Conservation (phyloP, 1,140 invertebrate genomes). For the Parasteatoda tepidariorum region DNA sequence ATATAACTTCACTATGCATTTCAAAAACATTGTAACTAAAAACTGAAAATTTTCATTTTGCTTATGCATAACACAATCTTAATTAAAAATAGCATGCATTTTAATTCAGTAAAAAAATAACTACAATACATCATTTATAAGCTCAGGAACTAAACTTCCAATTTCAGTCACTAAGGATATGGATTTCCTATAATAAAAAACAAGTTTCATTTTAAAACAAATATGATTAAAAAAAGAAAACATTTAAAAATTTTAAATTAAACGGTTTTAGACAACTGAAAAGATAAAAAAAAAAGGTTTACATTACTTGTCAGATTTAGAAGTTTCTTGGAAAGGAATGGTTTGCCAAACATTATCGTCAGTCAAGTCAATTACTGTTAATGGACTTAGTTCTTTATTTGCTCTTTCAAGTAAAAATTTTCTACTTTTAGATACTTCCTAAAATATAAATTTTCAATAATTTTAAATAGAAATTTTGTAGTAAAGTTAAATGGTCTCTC, state of each 20-base stretch:
- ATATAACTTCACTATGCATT: no score
- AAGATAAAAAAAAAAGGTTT: neutral
- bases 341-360: conserved; percentile 22
- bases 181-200: neutral
- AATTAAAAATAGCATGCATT: no score
- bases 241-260: no score
- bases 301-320: neutral
- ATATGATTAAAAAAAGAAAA: no score
- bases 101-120: neutral
- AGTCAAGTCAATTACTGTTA: conserved; percentile 19
- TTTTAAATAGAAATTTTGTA: neutral
- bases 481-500: neutral
- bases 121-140: conserved; percentile 22
- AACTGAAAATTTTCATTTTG: no score
- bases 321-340: neutral
- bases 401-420: conserved; percentile 16
- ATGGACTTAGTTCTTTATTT: conserved; percentile 2
- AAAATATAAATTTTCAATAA: neutral
- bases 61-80: no score
- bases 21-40: no score
- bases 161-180: neutral
- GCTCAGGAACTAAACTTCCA: conserved; percentile 2
- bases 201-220: no score
- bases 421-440: conserved; percentile 1
- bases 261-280: neutral